Conservation (phyloP, 1,140 invertebrate species). For the Stegodyphus mimosarum region DNA sequence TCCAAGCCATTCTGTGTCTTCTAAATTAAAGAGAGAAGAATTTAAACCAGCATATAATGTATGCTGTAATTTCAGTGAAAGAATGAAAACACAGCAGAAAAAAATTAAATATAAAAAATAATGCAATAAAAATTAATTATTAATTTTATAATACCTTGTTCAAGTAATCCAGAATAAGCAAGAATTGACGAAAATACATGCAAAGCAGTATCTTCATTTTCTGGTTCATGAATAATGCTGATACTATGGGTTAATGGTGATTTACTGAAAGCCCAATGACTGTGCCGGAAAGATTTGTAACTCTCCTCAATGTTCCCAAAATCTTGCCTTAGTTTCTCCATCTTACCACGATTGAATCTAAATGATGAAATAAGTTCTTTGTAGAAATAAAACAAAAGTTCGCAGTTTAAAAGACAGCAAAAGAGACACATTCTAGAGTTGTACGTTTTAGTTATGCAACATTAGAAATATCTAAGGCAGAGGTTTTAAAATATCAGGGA, state of each 20-base stretch:
- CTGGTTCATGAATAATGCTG: conserved; percentile 84
- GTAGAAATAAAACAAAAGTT: no score
- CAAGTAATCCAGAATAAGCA: conserved; percentile 84
- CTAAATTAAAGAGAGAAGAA: conserved; percentile 48
- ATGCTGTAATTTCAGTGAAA: background rate
- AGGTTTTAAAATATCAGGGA: no score
- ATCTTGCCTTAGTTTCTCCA: conserved; percentile 76
- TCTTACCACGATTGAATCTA: conserved; percentile 85
- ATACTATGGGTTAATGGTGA: conserved; percentile 82
- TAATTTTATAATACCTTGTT: conserved; percentile 29
- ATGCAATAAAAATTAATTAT: background rate
- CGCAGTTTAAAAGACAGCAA: no score
- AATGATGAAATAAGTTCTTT: background rate
- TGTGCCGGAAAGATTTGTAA: conserved; percentile 86
- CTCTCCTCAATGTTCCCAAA: conserved; percentile 75
- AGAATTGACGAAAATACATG: conserved; percentile 75
- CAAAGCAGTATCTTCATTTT: conserved; percentile 82
- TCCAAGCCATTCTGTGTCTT: conserved; percentile 73
- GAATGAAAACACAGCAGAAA: background rate
- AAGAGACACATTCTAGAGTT: no score
- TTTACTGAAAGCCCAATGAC: conserved; percentile 91
- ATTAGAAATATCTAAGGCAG: no score
- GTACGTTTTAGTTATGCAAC: no score
- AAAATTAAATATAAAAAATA: background rate
- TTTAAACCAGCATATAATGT: background rate